Conservation (phyloP, 2,797 vertebrate species). For the Otolemur crassicaudatus region DNA sequence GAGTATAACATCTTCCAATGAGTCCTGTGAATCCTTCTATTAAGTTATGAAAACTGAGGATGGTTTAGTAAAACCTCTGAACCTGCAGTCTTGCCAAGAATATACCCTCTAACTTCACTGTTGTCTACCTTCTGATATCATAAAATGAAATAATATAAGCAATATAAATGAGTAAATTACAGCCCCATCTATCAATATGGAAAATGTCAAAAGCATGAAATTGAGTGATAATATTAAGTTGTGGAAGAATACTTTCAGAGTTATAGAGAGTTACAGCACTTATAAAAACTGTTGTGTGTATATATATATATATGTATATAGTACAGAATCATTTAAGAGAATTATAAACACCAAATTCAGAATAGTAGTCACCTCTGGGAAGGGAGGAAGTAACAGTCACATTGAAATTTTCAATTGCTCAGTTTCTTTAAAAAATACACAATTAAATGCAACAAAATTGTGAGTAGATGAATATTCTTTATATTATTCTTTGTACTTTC, state of each 20-base stretch:
- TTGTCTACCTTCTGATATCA: neutral
- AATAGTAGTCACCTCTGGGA: neutral
- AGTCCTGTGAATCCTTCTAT: neutral
- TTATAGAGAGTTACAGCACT: neutral
- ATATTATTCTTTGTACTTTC: neutral
- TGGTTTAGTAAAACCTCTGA: neutral
- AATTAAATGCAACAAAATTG: neutral
- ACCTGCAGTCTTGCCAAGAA: neutral
- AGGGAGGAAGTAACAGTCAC: neutral
- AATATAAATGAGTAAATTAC: slow-evolving; percentile 21
- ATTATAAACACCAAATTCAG: slow-evolving; percentile 4
- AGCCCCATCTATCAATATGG: neutral
- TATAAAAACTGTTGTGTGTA: neutral
- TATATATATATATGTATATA: neutral
- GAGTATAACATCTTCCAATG: neutral
- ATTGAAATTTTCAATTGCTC: neutral
- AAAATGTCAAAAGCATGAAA: neutral
- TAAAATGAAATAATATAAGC: neutral
- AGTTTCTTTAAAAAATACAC: slow-evolving; percentile 28
- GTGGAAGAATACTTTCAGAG: neutral
- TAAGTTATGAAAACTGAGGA: neutral
- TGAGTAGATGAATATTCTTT: neutral
- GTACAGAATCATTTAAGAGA: neutral
- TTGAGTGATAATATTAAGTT: neutral
- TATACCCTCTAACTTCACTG: neutral